These are phyloP conservation scores for Mionectes macconnelli DNA, from an alignment of 2,113 vertebrate species.

Conservation along the genomic window DNA sequence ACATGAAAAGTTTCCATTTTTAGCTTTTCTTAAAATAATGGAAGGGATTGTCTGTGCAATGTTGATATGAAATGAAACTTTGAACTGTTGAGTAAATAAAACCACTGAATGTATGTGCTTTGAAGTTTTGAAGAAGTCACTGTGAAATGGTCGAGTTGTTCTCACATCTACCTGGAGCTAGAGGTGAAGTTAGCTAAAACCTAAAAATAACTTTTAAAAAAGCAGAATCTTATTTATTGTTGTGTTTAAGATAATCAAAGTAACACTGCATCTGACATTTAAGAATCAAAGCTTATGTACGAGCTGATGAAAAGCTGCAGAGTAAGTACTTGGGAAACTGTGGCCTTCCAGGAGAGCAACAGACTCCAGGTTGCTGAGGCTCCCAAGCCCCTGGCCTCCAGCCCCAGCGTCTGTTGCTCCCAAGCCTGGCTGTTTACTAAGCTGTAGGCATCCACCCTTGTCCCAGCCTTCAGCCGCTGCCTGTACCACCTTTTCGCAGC, in stretches of 20 bases:
- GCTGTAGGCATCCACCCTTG: background rate
- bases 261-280: background rate
- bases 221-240: background rate
- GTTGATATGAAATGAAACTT: background rate
- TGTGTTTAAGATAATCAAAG: background rate
- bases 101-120: background rate
- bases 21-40: slow-evolving; percentile 19
- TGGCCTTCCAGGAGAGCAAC: background rate
- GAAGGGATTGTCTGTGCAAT: background rate
- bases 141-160: background rate
- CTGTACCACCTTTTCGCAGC: rapidly evolving
- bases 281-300: background rate
- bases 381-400: background rate
- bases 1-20: slow-evolving; percentile 9
- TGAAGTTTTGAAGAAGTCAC: background rate
- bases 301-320: background rate
- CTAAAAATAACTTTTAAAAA: background rate
- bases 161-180: background rate
- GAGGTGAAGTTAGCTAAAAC: background rate
- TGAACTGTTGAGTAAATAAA: slow-evolving; percentile 23
- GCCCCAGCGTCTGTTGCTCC: too few species aligned
- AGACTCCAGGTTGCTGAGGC: background rate
- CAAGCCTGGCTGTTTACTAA: too few species aligned
- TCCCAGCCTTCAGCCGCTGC: background rate
- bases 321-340: background rate